These are phyloP conservation scores for Orchesella cincta DNA, from an alignment of 1,140 invertebrate species.

Conservation along the genomic window DNA sequence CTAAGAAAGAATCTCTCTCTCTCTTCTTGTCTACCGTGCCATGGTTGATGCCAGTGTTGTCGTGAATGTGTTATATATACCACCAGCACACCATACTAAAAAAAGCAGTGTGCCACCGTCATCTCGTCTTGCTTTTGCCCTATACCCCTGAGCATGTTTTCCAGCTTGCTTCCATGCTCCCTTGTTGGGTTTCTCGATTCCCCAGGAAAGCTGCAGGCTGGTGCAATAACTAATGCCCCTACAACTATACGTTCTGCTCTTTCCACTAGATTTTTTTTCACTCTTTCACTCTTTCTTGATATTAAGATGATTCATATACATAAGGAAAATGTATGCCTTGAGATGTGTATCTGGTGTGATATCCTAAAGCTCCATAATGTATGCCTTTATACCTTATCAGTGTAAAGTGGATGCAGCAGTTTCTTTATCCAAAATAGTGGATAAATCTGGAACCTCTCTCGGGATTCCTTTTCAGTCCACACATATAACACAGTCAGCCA, in stretches of 20 bases:
- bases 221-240: not conserved
- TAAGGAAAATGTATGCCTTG: not conserved
- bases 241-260: not conserved
- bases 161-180: slow-evolving; percentile 1
- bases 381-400: no score
- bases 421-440: not conserved
- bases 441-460: not conserved
- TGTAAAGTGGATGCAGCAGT: no score
- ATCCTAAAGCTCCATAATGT: not conserved
- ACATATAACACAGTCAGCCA: not conserved
- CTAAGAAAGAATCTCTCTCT: not conserved
- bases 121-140: not conserved
- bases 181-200: slow-evolving; percentile 4
- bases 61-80: not conserved
- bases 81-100: not conserved
- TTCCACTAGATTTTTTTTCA: not conserved
- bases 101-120: not conserved
- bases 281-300: no score
- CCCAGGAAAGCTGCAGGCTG: slow-evolving; percentile 9
- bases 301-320: slow-evolving; percentile 15
- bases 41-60: not conserved
- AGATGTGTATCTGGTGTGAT: no score
- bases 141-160: not conserved
- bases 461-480: not conserved
- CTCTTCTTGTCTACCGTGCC: not conserved